Evolutionary conservation across 2,113 vertebrate species (phyloP).

Genomic region (Thryonomys swinderianus): DNA sequence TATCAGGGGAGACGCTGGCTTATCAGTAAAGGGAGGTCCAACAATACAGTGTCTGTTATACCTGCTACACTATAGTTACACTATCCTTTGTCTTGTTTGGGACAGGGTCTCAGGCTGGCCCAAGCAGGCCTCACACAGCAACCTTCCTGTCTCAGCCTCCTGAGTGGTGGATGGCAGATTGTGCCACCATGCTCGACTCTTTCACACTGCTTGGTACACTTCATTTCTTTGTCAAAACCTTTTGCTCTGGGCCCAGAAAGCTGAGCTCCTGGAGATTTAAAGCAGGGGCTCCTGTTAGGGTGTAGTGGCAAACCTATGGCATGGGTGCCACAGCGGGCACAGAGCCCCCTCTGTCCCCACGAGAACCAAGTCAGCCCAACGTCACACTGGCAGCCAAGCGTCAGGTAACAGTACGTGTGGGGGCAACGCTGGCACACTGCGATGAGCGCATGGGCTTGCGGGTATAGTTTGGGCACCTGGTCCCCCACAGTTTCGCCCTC

Average conservation of each 20-base stretch:
- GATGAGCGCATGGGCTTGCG: not conserved
- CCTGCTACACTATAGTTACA: rapidly evolving
- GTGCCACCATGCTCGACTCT: not conserved
- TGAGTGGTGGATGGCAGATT: not conserved
- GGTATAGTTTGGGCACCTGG: not conserved
- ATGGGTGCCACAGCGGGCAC: not conserved
- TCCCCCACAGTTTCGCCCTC: not conserved
- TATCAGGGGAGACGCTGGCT: not conserved
- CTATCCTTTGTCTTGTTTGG: not conserved
- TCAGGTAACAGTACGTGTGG: not conserved
- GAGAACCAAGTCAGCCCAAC: not conserved
- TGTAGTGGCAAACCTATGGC: not conserved
- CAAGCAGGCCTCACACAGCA: not conserved
- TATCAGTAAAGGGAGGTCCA: not conserved
- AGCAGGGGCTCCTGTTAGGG: not conserved
- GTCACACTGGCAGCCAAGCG: not conserved
- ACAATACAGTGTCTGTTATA: too few species aligned
- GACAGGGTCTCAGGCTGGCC: not conserved
- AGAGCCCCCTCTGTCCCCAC: not conserved
- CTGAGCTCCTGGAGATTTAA: not conserved
- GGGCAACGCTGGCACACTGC: not conserved
- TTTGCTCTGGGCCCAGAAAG: not conserved
- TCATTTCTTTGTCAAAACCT: not conserved
- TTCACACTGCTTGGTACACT: not conserved
- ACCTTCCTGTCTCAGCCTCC: not conserved